Evolutionary conservation across 2,797 vertebrate genomes (phyloP).

Genomic region (Lophius americanus): DNA sequence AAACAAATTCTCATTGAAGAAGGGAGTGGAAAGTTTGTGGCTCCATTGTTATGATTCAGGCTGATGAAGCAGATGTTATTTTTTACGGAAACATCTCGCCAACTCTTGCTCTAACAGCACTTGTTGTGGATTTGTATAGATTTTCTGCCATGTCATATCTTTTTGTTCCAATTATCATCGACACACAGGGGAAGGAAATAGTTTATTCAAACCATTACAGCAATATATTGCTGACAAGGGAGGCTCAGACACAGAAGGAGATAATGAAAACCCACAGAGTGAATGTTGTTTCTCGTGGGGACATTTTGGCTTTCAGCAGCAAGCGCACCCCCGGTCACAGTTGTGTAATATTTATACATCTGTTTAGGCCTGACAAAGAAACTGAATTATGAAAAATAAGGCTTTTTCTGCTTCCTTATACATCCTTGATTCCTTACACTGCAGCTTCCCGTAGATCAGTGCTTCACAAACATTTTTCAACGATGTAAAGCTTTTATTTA

Average conservation of each 20-base stretch:
- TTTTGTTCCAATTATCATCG: conserved; percentile 50
- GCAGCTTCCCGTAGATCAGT: neutral
- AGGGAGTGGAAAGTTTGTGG: conserved; percentile 4
- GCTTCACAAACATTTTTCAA: too few species aligned
- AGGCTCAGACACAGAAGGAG: conserved; percentile 28
- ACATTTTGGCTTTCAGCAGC: conserved; percentile 30
- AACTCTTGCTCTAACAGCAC: conserved; percentile 30
- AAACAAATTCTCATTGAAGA: conserved; percentile 3
- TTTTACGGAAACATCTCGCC: conserved; percentile 45
- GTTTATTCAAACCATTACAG: conserved; percentile 41
- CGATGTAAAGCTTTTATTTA: too few species aligned
- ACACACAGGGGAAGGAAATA: conserved; percentile 12
- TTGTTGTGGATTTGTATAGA: conserved; percentile 33
- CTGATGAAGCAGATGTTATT: conserved; percentile 37
- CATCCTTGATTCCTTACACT: conserved; percentile 3
- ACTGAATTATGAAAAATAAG: conserved; percentile 14
- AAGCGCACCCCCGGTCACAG: conserved; percentile 10
- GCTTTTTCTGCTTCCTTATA: neutral
- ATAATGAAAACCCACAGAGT: conserved; percentile 26
- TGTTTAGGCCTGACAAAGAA: conserved; percentile 19
- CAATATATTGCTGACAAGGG: conserved; percentile 45
- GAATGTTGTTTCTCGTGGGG: conserved; percentile 20
- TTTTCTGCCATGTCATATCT: conserved; percentile 54
- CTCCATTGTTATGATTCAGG: conserved; percentile 4
- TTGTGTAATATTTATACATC: conserved; percentile 31